Conservation (phyloP, 1,140 invertebrate genomes). For the Philaenus spumarius region DNA sequence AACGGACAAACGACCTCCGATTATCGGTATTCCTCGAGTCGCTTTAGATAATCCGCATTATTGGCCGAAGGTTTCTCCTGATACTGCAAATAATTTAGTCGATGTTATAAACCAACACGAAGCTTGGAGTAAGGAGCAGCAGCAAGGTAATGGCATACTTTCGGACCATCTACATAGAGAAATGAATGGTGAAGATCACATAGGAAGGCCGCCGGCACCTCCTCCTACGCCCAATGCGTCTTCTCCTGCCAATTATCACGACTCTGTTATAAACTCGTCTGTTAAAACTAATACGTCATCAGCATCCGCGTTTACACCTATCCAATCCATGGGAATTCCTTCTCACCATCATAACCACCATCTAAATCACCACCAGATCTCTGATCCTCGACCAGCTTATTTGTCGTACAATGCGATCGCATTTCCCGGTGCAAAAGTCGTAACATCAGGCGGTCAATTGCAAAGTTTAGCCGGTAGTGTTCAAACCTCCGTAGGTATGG, state of each 20-base stretch:
- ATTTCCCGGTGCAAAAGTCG: constrained; percentile 40
- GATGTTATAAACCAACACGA: constrained; percentile 48
- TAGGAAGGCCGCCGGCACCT: constrained; percentile 41
- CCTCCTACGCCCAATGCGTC: constrained; percentile 37
- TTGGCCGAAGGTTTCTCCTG: constrained; percentile 49
- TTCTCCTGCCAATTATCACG: constrained; percentile 40
- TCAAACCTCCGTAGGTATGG: constrained; percentile 36
- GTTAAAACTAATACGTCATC: constrained; percentile 44
- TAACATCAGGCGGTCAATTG: constrained; percentile 30
- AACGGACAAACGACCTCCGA: constrained; percentile 81
- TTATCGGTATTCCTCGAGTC: constrained; percentile 44
- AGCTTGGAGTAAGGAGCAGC: constrained; percentile 32
- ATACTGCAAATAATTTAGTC: constrained; percentile 36
- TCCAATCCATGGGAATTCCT: constrained; percentile 71
- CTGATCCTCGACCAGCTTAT: constrained; percentile 67
- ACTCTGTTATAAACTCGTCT: constrained; percentile 22
- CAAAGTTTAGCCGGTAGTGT: constrained; percentile 32
- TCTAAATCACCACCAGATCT: constrained; percentile 50
- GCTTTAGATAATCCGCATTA: constrained; percentile 32
- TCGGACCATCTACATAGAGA: constrained; percentile 31
- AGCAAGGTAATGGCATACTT: constrained; percentile 33
- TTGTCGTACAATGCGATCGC: constrained; percentile 81
- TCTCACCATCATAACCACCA: constrained; percentile 60
- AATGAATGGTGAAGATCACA: constrained; percentile 38
- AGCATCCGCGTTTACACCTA: constrained; percentile 85